A percentile compares a stretch with the other conserved stretches of the same genome.
Evolutionary conservation across 2,113 vertebrate species (phyloP).

Genomic region (Urocolius indicus): DNA sequence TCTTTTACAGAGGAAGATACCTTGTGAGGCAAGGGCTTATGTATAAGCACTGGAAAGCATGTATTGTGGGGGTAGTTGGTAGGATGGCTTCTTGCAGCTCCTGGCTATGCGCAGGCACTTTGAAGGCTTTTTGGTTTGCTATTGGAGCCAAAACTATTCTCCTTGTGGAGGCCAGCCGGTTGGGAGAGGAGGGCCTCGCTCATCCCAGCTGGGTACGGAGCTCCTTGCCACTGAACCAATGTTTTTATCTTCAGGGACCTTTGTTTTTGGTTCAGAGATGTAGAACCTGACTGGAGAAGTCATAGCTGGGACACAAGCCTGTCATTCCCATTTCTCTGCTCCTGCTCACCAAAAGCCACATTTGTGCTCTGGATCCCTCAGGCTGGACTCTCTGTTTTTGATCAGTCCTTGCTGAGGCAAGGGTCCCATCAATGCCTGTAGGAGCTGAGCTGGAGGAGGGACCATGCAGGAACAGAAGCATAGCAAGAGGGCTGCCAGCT

Average conservation of each 20-base stretch:
- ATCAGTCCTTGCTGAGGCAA: neutral
- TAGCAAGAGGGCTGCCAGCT: rapidly evolving
- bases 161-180: neutral
- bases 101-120: neutral
- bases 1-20: constrained; percentile 77
- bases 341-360: neutral
- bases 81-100: neutral
- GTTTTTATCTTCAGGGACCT: neutral
- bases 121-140: neutral
- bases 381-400: neutral
- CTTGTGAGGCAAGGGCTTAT: constrained; percentile 22
- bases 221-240: rapidly evolving
- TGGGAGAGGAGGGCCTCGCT: rapidly evolving
- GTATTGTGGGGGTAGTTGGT: neutral
- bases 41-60: constrained; percentile 12
- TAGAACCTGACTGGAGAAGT: neutral
- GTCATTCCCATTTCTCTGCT: neutral
- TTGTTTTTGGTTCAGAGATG: neutral
- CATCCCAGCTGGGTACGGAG: neutral
- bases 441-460: neutral
- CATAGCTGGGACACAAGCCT: neutral
- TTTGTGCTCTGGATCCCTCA: neutral
- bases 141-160: neutral
- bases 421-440: rapidly evolving
- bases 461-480: rapidly evolving